A percentile compares a stretch with the other conserved stretches of the same genome.
These are phyloP conservation scores for Desmodus rotundus DNA, from an alignment of 2,113 vertebrate species.

Conservation along the genomic window DNA sequence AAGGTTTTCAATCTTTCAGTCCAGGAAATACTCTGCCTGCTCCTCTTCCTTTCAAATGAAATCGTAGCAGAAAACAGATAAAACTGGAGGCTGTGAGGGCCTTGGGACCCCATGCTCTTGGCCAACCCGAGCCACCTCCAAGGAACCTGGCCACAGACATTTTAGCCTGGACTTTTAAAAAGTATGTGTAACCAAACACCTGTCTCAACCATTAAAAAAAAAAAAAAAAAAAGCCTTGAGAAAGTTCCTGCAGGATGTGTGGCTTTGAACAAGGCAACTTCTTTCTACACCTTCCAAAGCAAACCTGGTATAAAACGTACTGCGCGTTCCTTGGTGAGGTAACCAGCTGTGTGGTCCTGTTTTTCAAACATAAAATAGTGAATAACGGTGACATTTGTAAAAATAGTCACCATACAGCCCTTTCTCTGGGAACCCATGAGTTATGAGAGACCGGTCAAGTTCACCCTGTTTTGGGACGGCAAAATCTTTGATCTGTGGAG, in stretches of 20 bases:
- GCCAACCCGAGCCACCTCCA: neutral
- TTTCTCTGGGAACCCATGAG: neutral
- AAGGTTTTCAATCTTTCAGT: neutral
- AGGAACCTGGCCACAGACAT: neutral
- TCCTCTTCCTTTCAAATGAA: neutral
- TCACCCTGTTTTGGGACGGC: neutral
- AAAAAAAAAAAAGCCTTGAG: slow-evolving; percentile 18
- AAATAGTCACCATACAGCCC: neutral
- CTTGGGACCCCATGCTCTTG: too few relatives aligned
- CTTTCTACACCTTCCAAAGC: slow-evolving; percentile 51
- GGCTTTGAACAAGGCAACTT: slow-evolving; percentile 22
- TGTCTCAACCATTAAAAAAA: neutral
- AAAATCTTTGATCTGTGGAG: neutral
- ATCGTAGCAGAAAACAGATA: neutral
- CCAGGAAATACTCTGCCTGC: neutral
- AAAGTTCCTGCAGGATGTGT: neutral
- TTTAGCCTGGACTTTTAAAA: neutral
- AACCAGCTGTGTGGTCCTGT: accelerated
- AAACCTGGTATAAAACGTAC: neutral
- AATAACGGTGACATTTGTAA: neutral
- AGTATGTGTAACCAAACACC: slow-evolving; percentile 42
- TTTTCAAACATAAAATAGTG: neutral
- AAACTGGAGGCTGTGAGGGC: neutral
- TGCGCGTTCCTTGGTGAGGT: neutral
- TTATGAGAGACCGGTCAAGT: too few relatives aligned